Evolutionary conservation across 2,888 invertebrate species (phyloP), one percentile per base, ranked within the genome.

Genomic region (Drosophila meridiana): DNA sequence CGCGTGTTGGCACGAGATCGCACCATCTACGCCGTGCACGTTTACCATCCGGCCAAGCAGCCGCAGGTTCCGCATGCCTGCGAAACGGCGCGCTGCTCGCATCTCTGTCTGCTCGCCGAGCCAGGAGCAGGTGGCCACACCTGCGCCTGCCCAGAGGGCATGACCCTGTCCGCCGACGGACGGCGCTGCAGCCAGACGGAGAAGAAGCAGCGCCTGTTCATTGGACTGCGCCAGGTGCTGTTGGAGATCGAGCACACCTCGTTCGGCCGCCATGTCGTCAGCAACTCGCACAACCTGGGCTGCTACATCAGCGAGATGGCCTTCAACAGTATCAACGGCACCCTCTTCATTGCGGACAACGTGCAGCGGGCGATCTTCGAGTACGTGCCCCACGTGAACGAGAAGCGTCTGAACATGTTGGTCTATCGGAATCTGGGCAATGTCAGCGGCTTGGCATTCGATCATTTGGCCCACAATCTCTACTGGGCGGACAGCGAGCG

Each of bases 71-170:
- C 83, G 5, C 95, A 97, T 92, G 96, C 96, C 0, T 97, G 97
- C 90, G 91, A 92, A 28, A 82, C 92, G 8, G 93, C 94, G 28
- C 93, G 93, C 13, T 98, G 98, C 91, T 95, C 95, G 2, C 96
- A 98, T 89, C 92, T 98, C 32, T 98, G 98, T 87, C 93, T 98
- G 40, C 92, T 97, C 58, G 94, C 94, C 2, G 95, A 95, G 0
- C 93, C 94, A 8, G 89, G 87, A 0, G 93, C 60, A 0, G 93
- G 93, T 0, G 93, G 93, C 0, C 95, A 95, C 72, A 93, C 94
- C 0, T 98, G 98, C 90, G 96, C 95, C 0, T 98, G 98, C 87
- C 96, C 97, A 0, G 95, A 96, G 50, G 96, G 96, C 30, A 96
- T 96, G 94, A 89, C 93, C 32, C 91, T 97, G 3, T 87, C 93